Base-by-base conservation (phyloP, 2,888 invertebrate species). In the Brachynemurus nebulosus region DNA sequence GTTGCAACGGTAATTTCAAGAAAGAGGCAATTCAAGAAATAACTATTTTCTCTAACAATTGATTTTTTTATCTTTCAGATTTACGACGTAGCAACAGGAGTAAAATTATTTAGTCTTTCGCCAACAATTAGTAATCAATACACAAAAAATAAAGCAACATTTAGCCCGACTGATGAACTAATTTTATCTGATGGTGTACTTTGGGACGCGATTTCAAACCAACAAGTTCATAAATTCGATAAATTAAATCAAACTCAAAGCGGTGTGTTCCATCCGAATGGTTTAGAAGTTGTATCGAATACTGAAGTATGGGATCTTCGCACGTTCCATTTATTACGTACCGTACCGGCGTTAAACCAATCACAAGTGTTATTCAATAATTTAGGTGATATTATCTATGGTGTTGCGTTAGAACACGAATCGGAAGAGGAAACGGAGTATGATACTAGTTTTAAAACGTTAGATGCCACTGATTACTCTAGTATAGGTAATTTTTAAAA, bases 281-380 rank as follows among this genome's bases (percentile, higher is more conserved):
- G 93, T 1, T 69, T 91, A 48, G 95, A 96, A 70, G 89, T 95
- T 33, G 88, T 98, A 57, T 92, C 96, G 44, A 97, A 97, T 61
- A 91, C 95, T 0, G 96, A 98, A 74, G 91, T 97, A 43, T 98
- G 97, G 97, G 98, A 98, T 62, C 65, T 97, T 19, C 70, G 97
- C 53, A 95, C 93, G 34, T 96, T 91, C 64, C 90, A 93, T 59
- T 67, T 98, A 34, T 66, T 98, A 25, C 80, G 92, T 60, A 96
- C 96, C 0, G 95, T 98, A 41, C 89, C 95, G 1, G 82, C 86
- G 0, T 69, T 98, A 49, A 92, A 96, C 60, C 90, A 92, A 61
- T 91, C 91, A 55, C 67, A 74, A 62, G 79, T 95, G 4, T 74
- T 80, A 47, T 98, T 98, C 66, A 93, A 91, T 46, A 81, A 86